phyloP scores from a whole-genome alignment of 2,888 invertebrate species.

The Hymenopus coronatus region DNA sequence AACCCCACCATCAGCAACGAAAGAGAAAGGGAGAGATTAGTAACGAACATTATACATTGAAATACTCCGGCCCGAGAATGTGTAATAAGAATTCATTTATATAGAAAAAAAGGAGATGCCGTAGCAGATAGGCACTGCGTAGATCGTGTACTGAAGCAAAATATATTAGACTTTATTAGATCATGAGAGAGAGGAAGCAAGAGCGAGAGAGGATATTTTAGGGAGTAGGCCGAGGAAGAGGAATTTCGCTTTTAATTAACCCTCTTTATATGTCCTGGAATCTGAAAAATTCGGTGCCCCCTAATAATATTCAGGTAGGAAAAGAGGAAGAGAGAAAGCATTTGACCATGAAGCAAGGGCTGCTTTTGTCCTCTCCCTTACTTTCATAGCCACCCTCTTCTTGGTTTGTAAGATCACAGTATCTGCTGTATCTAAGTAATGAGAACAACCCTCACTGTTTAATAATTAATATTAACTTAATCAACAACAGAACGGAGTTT shows the following conservation, averaged over 20 bases:
- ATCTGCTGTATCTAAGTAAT: neutral
- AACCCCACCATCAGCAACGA: neutral
- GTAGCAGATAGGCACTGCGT: neutral
- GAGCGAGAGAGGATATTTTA: neutral
- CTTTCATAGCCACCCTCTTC: neutral
- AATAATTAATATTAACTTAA: neutral
- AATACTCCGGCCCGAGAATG: constrained; percentile 23
- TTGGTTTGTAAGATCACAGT: neutral
- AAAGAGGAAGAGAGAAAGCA: neutral
- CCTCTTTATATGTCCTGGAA: constrained; percentile 20
- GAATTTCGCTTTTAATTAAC: constrained; percentile 20
- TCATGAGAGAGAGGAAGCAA: constrained; percentile 17
- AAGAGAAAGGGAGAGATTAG: neutral
- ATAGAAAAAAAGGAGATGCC: constrained; percentile 14
- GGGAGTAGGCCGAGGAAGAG: constrained; percentile 12
- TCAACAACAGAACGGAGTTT: no score
- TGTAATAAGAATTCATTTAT: constrained; percentile 32
- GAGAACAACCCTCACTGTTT: neutral
- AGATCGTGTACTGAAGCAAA: constrained; percentile 25
- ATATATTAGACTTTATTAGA: constrained; percentile 33
- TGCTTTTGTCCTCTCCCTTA: neutral
- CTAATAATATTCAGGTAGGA: constrained; percentile 18
- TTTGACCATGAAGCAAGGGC: constrained; percentile 8
- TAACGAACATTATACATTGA: constrained; percentile 26
- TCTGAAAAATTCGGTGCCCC: constrained; percentile 17